phyloP scores from a whole-genome alignment of 2,113 vertebrate species.

The Ptychochromis oligacanthus region DNA sequence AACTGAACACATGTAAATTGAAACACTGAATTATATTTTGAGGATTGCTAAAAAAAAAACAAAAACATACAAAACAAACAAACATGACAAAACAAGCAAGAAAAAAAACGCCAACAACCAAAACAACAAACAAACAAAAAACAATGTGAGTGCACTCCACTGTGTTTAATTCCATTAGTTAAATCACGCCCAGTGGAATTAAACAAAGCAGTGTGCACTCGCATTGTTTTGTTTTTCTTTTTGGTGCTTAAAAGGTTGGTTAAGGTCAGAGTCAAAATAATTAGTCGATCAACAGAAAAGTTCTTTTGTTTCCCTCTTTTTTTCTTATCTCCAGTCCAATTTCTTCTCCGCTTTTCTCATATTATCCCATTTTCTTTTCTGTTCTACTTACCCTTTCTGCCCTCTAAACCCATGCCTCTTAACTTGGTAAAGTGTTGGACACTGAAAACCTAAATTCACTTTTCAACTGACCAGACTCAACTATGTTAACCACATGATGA shows the following conservation, averaged over 20 bases:
- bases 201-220: no score
- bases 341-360: neutral
- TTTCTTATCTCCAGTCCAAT: neutral
- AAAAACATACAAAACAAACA: no score
- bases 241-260: neutral
- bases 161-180: neutral
- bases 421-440: neutral
- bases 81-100: no score
- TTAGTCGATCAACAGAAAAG: neutral
- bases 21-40: neutral
- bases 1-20: neutral
- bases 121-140: no score
- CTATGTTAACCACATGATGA: neutral
- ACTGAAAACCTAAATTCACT: constrained; percentile 5
- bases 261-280: neutral
- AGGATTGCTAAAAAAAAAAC: neutral
- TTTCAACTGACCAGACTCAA: neutral
- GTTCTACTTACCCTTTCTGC: neutral
- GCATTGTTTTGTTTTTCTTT: no score
- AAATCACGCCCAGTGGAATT: no score
- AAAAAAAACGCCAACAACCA: no score
- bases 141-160: neutral
- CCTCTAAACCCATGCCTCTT: neutral
- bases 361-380: neutral
- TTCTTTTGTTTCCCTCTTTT: neutral